Conservation (phyloP, 2,113 vertebrate species). For the Rhombomys opimus region DNA sequence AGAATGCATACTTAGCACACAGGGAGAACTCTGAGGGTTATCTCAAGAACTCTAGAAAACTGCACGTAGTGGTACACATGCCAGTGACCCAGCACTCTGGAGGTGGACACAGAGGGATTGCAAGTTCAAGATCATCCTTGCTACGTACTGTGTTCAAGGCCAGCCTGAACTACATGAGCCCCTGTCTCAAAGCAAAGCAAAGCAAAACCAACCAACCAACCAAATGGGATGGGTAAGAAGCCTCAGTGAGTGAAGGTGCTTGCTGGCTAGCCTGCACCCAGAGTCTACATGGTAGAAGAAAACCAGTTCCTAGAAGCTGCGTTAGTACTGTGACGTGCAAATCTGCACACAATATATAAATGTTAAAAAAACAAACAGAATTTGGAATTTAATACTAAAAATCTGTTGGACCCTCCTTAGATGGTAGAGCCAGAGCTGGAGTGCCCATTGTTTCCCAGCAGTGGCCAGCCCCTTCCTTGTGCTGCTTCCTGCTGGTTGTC, state of each 20-base stretch:
- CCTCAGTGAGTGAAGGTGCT: neutral
- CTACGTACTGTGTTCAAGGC: neutral
- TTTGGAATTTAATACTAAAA: neutral
- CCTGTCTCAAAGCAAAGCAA: neutral
- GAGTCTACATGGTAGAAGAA: neutral
- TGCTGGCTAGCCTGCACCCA: neutral
- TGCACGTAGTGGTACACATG: rapidly evolving
- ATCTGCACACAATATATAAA: too few relatives aligned
- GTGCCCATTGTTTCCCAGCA: neutral
- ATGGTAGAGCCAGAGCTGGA: neutral
- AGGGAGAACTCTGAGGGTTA: neutral
- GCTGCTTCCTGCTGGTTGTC: neutral
- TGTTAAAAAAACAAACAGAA: neutral
- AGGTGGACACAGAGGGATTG: neutral
- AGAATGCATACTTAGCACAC: neutral
- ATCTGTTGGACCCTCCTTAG: neutral
- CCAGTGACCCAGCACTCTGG: too few relatives aligned
- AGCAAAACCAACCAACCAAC: neutral
- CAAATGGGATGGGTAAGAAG: too few relatives aligned
- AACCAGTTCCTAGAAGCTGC: neutral
- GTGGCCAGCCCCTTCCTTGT: neutral
- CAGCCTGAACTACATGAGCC: neutral
- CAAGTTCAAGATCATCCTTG: neutral
- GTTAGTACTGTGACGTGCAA: too few relatives aligned
- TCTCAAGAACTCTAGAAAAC: neutral